Evolutionary conservation across 2,113 vertebrate species (phyloP), one percentile per base, ranked within the genome.

Genomic region (Nanorana parkeri): DNA sequence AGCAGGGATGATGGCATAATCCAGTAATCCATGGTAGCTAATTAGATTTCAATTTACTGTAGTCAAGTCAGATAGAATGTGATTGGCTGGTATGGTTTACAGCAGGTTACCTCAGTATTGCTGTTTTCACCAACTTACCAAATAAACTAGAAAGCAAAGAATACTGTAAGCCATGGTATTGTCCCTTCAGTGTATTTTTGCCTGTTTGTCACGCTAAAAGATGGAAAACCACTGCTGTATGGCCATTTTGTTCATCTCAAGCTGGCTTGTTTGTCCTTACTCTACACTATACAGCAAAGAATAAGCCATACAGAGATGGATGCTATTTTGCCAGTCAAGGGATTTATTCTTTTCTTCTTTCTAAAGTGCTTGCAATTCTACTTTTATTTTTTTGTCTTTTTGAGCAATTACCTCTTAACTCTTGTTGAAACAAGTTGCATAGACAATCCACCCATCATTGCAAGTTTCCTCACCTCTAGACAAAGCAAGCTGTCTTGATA

Each of bases 331-430:
- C 61, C 41, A 67, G 24, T 55, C 19, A 41, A 11, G 23, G 51
- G 64, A 77, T 77, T 78, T 56, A 26, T 55, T 66, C 28, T 56
- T 78, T 78, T 78, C 26, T 78, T 78, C 13, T 55, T 26, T 64
- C 26, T 67, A 29, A 52, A 66, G 64, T 66, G 41, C 28, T 28
- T 29, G 11, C 28, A 29, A 54, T 19, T 26, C n/a, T 65, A 36
- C 41, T 67, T 67, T 77, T 66, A 51, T 52, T 66, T 63, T 36
- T 47, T 76, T 63, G 16, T 51, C 47, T 77, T 65, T 79, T 79
- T 66, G 65, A 67, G 15, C 24, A 32, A 54, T 66, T 67, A 79
- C 26, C 52, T 79, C 51, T 54, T 23, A 54, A 41, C n/a, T 24
- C 63, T 58, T 68, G 64, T 79, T 68, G 51, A 68, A 65, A 77